A percentile compares a stretch with the other conserved stretches of the same genome.
phyloP scores from a whole-genome alignment of 37 sponge, comb jelly and placozoan species.

The Theonella swinhoei region DNA sequence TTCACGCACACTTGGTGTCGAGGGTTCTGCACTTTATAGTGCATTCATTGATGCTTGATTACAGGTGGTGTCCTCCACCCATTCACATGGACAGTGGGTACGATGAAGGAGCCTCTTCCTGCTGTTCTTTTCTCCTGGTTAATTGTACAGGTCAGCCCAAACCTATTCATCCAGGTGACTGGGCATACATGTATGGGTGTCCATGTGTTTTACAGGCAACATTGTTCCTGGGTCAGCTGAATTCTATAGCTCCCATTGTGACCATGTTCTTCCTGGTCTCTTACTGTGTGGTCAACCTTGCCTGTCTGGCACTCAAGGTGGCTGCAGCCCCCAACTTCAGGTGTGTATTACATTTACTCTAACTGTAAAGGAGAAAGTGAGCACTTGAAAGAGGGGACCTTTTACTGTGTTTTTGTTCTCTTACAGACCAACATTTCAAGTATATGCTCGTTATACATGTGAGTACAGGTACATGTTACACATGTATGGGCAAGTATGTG shows the following conservation, averaged over 20 bases:
- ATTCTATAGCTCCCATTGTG: conserved; percentile 89
- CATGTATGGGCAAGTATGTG: no score
- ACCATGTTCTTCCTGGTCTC: conserved; percentile 96
- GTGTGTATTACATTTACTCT: no score
- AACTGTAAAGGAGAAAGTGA: not conserved
- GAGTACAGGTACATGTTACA: not conserved
- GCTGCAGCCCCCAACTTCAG: conserved; percentile 98
- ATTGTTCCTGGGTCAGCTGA: conserved; percentile 84
- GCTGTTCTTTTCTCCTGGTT: conserved; percentile 92
- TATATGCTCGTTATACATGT: conserved; percentile 80
- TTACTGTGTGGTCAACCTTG: conserved; percentile 92
- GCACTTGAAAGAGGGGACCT: no score
- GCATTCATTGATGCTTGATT: no score
- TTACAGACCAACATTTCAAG: conserved; percentile 82
- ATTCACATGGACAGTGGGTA: conserved; percentile 72
- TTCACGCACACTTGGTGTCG: no score
- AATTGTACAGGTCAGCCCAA: conserved; percentile 82
- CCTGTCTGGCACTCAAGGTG: conserved; percentile 89
- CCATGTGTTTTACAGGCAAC: conserved; percentile 41
- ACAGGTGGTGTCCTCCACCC: conserved; percentile 75
- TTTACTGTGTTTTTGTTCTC: not conserved
- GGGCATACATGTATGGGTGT: not conserved
- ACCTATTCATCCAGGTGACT: not conserved
- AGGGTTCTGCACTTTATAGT: no score
- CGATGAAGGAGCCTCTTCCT: conserved; percentile 78